These are phyloP conservation scores for Dipodomys ordii DNA, from an alignment of 2,113 vertebrate species.

Conservation along the genomic window DNA sequence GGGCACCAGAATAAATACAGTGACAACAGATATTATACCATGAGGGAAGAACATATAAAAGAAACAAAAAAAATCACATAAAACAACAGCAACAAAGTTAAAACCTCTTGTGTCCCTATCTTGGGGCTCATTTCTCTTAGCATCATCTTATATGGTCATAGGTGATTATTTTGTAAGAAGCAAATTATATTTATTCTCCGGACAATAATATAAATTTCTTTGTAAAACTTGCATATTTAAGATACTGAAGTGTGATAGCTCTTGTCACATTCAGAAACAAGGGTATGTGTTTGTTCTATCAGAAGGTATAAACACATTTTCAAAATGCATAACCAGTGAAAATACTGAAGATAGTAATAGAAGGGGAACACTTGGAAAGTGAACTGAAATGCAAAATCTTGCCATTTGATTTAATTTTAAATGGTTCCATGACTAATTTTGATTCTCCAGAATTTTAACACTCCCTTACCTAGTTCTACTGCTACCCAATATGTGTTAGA, in stretches of 20 bases:
- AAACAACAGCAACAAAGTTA: too few relatives aligned
- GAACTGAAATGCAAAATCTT: neutral
- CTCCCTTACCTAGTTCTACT: neutral
- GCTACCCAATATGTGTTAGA: neutral
- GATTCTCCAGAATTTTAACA: neutral
- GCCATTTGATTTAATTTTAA: neutral
- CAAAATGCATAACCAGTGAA: neutral
- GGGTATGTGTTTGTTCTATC: neutral
- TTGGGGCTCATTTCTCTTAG: too few relatives aligned
- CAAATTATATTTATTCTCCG: neutral
- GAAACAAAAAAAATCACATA: too few relatives aligned
- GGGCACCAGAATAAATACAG: too few relatives aligned
- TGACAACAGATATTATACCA: too few relatives aligned
- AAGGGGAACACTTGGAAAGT: neutral
- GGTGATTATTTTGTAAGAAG: neutral
- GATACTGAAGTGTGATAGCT: neutral
- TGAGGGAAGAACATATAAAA: too few relatives aligned
- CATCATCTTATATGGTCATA: too few relatives aligned
- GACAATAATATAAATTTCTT: neutral
- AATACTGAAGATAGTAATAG: neutral
- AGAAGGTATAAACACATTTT: neutral
- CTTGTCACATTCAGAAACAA: neutral
- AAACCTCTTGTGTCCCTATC: too few relatives aligned
- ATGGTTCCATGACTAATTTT: neutral
- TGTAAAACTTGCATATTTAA: neutral